Conservation (phyloP, 2,888 invertebrate genomes). For the Cheilosia variabilis region DNA sequence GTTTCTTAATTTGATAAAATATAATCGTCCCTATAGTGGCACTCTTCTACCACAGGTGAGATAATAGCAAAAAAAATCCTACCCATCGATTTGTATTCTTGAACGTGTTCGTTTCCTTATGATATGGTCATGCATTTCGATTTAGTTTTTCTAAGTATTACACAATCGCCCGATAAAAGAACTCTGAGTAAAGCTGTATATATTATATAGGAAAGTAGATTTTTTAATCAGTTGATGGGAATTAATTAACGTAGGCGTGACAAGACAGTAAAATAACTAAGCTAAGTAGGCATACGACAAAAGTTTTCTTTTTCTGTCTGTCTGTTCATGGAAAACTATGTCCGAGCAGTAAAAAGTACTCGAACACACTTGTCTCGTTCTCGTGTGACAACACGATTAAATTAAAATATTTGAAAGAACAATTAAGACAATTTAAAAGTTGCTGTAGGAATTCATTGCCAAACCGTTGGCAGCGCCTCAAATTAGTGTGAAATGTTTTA, state of each 20-base stretch:
- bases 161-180: constrained; percentile 61
- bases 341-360: background rate
- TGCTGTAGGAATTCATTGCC: constrained; percentile 8
- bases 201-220: background rate
- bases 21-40: constrained; percentile 23
- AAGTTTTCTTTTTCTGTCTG: constrained; percentile 1
- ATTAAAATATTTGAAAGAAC: constrained; percentile 41
- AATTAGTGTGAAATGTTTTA: constrained; percentile 45
- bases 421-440: constrained; percentile 38
- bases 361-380: background rate
- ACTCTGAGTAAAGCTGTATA: background rate
- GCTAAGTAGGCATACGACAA: constrained; percentile 8
- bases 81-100: constrained; percentile 14
- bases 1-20: constrained; percentile 23
- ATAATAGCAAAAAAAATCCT: background rate
- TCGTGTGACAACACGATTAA: constrained; percentile 1
- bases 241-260: constrained; percentile 67
- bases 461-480: constrained; percentile 7
- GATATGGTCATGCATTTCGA: constrained; percentile 58
- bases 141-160: constrained; percentile 58
- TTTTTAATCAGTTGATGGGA: constrained; percentile 52
- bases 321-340: background rate
- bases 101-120: constrained; percentile 11
- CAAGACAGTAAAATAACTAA: constrained; percentile 47
- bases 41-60: constrained; percentile 20